Evolutionary conservation across 1,140 invertebrate species (phyloP).

Genomic region (Galendromus occidentalis): DNA sequence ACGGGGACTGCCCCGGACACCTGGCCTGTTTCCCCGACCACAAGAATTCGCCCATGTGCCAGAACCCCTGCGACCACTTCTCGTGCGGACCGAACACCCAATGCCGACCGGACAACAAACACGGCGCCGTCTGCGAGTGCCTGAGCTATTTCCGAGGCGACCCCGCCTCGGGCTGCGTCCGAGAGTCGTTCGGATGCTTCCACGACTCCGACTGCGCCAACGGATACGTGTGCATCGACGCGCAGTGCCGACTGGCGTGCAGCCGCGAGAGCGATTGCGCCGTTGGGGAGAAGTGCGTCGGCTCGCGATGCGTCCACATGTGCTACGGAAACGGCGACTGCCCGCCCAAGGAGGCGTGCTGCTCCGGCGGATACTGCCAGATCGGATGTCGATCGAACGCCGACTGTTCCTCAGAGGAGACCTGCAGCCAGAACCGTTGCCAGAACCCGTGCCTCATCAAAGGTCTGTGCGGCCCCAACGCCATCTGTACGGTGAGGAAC

Average conservation of each 20-base stretch:
- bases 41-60: conserved; percentile 46
- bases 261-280: conserved; percentile 54
- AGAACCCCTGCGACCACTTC: conserved; percentile 54
- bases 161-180: conserved; percentile 43
- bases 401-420: conserved; percentile 49
- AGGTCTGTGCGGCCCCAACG: conserved; percentile 61
- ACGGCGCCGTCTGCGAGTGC: conserved; percentile 52
- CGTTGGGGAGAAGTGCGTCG: conserved; percentile 49
- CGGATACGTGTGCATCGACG: conserved; percentile 53
- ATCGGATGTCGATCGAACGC: conserved; percentile 58
- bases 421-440: conserved; percentile 63
- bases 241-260: conserved; percentile 61
- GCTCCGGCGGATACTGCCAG: conserved; percentile 46
- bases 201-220: conserved; percentile 49
- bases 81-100: conserved; percentile 49
- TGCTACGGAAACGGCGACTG: conserved; percentile 61
- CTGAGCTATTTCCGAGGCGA: conserved; percentile 44
- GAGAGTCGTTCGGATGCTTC: conserved; percentile 40
- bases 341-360: conserved; percentile 50
- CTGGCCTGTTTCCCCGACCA: conserved; percentile 45
- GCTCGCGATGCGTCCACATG: conserved; percentile 42
- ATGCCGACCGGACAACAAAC: conserved; percentile 45
- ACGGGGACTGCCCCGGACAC: conserved; percentile 49
- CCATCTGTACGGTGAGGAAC: conserved; percentile 47
- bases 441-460: conserved; percentile 51